Evolutionary conservation across 2,888 invertebrate species (phyloP).

Genomic region (Magallana nippona): DNA sequence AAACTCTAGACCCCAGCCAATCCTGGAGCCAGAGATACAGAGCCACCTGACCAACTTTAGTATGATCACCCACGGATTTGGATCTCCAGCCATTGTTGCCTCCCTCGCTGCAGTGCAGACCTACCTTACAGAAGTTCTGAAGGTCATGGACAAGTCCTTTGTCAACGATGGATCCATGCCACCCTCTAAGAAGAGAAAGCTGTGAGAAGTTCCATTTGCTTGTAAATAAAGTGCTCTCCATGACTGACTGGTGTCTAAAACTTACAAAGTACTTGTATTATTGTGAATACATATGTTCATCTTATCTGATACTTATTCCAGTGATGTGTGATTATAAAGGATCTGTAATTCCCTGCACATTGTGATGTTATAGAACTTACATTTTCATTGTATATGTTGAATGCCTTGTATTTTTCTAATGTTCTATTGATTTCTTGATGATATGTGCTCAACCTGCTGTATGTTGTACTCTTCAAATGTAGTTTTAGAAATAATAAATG

Average conservation of each 20-base stretch:
- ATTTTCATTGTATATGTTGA: too few species aligned
- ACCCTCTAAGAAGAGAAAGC: slow-evolving; percentile 8
- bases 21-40: slow-evolving; percentile 96
- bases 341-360: slow-evolving; percentile 4
- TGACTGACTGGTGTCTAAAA: not conserved
- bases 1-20: slow-evolving; percentile 95
- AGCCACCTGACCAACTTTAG: slow-evolving; percentile 98
- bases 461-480: too few species aligned
- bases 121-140: slow-evolving; percentile 96
- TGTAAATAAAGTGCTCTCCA: not conserved
- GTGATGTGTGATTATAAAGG: not conserved
- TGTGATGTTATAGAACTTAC: slow-evolving; percentile 17
- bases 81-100: slow-evolving; percentile 97
- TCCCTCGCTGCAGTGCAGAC: slow-evolving; percentile 97
- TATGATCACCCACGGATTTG: slow-evolving; percentile 98
- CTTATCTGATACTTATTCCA: not conserved
- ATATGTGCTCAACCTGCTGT: too few species aligned
- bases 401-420: too few species aligned
- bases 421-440: too few species aligned
- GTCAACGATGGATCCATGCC: slow-evolving; percentile 18
- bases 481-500: too few species aligned
- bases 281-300: not conserved
- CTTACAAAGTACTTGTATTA: too few species aligned
- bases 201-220: not conserved
- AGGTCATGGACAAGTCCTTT: slow-evolving; percentile 88